Percentiles rank a stretch among this genome's conserved stretches.
These are phyloP conservation scores for Phaonia tiefii DNA, from an alignment of 2,888 invertebrate genomes.

Conservation along the genomic window DNA sequence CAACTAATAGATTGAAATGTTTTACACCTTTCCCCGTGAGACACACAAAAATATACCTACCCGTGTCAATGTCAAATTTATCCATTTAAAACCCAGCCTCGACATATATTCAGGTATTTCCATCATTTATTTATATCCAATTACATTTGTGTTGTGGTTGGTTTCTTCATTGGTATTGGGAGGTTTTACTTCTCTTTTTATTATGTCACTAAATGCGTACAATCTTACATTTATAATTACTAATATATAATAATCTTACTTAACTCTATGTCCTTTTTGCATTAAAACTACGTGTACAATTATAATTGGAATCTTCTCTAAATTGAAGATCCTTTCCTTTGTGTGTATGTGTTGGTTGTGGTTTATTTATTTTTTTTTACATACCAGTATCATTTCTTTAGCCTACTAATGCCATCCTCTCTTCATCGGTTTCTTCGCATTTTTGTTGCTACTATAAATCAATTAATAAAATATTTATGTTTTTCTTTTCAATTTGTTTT, in stretches of 20 bases:
- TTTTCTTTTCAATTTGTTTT: conserved; percentile 40
- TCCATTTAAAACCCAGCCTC: not conserved
- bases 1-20: too few species aligned
- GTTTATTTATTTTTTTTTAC: conserved; percentile 39
- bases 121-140: conserved; percentile 42
- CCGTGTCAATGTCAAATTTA: too few species aligned
- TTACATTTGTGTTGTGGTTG: conserved; percentile 30
- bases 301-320: conserved; percentile 52
- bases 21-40: too few species aligned
- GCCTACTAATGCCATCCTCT: too few species aligned
- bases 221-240: conserved; percentile 63
- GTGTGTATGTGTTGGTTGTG: not conserved
- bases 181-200: conserved; percentile 37
- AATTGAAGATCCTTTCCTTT: conserved; percentile 53
- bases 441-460: conserved; percentile 51
- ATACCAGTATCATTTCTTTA: conserved; percentile 56
- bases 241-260: conserved; percentile 46
- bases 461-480: conserved; percentile 63
- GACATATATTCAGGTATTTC: conserved; percentile 61
- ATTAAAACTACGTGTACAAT: conserved; percentile 62
- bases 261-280: conserved; percentile 40
- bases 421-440: too few species aligned
- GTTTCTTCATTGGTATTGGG: conserved; percentile 33
- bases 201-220: conserved; percentile 62
- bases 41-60: too few species aligned